These are phyloP conservation scores for Cepphus grylle DNA, from an alignment of 2,113 vertebrate species.

Conservation along the genomic window DNA sequence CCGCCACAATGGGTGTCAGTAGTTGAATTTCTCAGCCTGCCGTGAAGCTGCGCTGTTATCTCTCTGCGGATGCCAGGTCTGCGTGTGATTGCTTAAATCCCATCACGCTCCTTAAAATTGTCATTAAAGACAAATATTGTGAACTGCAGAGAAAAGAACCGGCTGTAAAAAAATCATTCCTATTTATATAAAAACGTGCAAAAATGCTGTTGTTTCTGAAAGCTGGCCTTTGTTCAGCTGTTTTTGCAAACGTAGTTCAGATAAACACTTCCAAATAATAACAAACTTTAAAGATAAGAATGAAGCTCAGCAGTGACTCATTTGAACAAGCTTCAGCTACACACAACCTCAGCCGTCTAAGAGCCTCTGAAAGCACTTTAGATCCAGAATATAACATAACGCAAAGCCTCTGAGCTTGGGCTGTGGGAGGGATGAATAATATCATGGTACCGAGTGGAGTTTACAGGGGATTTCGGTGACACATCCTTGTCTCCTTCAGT, in stretches of 20 bases:
- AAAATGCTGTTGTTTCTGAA: not conserved
- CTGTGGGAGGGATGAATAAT: not conserved
- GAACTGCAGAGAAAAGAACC: constrained; percentile 1
- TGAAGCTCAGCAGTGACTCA: constrained; percentile 28
- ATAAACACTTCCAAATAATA: constrained; percentile 42
- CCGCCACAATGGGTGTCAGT: not conserved
- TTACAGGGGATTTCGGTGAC: not conserved
- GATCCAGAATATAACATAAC: not conserved
- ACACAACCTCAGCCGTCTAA: not conserved
- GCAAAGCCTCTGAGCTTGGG: not conserved
- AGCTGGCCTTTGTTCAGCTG: constrained; percentile 19
- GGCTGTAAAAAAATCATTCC: not conserved
- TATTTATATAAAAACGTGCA: constrained; percentile 4
- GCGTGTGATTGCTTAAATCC: not conserved
- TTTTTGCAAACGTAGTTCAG: constrained; percentile 16
- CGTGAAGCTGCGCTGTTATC: not conserved
- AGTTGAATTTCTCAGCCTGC: not conserved
- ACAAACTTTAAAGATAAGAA: constrained; percentile 56
- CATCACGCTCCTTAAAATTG: not conserved
- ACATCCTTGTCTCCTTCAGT: not conserved
- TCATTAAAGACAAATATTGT: not conserved
- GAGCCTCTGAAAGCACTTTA: not conserved
- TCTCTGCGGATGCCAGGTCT: not conserved
- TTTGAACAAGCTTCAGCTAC: not conserved
- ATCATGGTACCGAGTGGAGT: not conserved